phyloP scores from a whole-genome alignment of 2,113 vertebrate genomes.

The Mirza zaza region DNA sequence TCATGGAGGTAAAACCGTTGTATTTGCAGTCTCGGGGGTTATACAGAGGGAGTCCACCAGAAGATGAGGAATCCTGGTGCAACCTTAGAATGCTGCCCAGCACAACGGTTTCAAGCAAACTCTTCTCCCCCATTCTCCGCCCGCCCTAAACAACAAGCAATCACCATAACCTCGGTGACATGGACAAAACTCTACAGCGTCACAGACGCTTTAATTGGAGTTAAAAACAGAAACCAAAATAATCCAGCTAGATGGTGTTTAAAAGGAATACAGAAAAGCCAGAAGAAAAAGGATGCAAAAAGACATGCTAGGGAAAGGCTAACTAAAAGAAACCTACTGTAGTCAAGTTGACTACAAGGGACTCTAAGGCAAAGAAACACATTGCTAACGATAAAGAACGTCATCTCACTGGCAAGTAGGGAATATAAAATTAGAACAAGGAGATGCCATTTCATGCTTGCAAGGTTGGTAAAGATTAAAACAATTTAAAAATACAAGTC shows the following conservation, averaged over 20 bases:
- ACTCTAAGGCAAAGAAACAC: neutral
- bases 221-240: neutral
- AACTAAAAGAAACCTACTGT: neutral
- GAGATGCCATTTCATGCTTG: neutral
- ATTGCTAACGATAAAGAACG: neutral
- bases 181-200: neutral
- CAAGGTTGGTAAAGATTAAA: neutral
- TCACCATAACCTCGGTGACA: neutral
- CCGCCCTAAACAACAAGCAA: neutral
- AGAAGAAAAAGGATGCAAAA: neutral
- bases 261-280: neutral
- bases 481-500: neutral
- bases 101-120: neutral
- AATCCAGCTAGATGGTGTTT: neutral
- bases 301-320: neutral
- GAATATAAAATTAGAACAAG: neutral
- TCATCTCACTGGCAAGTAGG: neutral
- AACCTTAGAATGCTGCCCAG: neutral
- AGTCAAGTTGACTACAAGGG: neutral
- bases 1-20: neutral
- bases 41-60: neutral
- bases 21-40: neutral
- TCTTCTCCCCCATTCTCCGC: neutral
- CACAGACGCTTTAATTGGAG: neutral
- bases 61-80: neutral